Evolutionary conservation across 2,888 invertebrate species (phyloP), one percentile per base, ranked within the genome.

Genomic region (Meta bourneti): DNA sequence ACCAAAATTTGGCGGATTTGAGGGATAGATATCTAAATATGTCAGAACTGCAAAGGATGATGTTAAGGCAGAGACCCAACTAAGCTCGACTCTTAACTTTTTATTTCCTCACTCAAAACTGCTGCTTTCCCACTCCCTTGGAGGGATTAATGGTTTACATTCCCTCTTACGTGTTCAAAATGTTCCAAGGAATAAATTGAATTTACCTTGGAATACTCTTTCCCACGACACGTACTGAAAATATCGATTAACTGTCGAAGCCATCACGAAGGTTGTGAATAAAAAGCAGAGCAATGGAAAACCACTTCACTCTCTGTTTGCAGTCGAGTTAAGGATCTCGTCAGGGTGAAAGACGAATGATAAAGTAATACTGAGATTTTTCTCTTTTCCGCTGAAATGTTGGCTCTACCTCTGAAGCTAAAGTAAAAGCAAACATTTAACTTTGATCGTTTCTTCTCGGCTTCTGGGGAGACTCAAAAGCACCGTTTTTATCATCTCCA

Each of bases 361-460:
- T 34, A 34, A 34, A 16, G 61, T 61, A 61, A 9, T 61, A 9
- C 61, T 61, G 61, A 61, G 61, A 61, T 61, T 61, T 61, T 61
- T 61, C 7, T 61, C 61, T 61, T 16, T 61, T 61, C 61, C 16
- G 7, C 34, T 4, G 34, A 34, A 34, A 16, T 61, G 61, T 61
- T 61, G 61, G 61, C 61, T 61, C 61, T 61, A 16, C 61, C 61
- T 61, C 61, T 61, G 9, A 9, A 61, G 77, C 51, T 51, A 77
- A 77, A 77, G 77, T 77, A 51, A 77, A 49, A 51, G 77, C 51
- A 77, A 77, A 77, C 77, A 77, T 52, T 77, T 77, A 51, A 77
- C n/a, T 77, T 77, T 51, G 48, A 77, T n/a, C 51, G 77, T 8
- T 74, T 74, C n/a, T 77, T 77, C 51, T 51, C 51, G 8, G n/a